A percentile compares a stretch with the other conserved stretches of the same genome.
Evolutionary conservation across 2,797 vertebrate species (phyloP).

Genomic region (Simalia tracyae): DNA sequence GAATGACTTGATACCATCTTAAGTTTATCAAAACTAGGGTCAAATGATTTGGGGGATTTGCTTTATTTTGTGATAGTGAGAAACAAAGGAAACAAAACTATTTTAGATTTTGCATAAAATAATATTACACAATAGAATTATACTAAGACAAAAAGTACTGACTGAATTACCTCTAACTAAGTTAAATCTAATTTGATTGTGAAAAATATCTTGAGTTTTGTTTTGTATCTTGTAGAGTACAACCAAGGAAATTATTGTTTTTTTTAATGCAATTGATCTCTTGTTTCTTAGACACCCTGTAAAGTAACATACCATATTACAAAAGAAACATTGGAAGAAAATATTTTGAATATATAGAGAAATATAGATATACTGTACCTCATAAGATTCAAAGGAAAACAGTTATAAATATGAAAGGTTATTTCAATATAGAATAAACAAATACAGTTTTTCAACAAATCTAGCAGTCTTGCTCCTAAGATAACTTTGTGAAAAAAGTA

Average conservation of each 20-base stretch:
- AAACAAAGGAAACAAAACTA: slow-evolving; percentile 20
- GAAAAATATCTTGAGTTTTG: slow-evolving; percentile 47
- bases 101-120: slow-evolving; percentile 16
- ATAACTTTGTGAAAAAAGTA: not conserved
- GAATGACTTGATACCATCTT: not conserved
- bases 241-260: slow-evolving; percentile 31
- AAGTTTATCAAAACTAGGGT: not conserved
- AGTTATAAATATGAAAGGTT: not conserved
- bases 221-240: slow-evolving; percentile 60
- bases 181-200: slow-evolving; percentile 58
- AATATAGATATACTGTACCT: not conserved
- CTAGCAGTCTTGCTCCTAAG: not conserved
- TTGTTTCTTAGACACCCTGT: not conserved
- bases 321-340: not conserved
- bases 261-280: not conserved
- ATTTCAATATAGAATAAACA: not conserved
- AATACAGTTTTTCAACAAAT: not conserved
- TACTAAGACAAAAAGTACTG: slow-evolving; percentile 35
- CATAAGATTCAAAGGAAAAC: not conserved
- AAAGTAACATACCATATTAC: not conserved
- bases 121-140: slow-evolving; percentile 40
- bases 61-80: slow-evolving; percentile 21
- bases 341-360: not conserved
- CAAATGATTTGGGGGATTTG: not conserved
- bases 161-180: slow-evolving; percentile 60